Evolutionary conservation across 2,797 vertebrate genomes (phyloP).

Genomic region (Rachycentron canadum): DNA sequence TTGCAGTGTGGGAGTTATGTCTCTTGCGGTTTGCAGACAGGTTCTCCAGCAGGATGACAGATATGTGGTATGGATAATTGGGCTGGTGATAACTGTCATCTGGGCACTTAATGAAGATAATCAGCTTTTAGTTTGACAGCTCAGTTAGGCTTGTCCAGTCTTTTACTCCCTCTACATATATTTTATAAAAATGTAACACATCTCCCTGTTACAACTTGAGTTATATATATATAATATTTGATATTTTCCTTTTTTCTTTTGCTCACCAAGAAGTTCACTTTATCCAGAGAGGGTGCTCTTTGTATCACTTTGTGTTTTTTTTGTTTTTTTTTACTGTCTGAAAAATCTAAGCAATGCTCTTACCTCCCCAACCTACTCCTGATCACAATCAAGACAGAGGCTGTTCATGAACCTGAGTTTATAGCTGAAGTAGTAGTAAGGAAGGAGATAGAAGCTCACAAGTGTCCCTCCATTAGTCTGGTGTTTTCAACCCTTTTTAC

Average conservation of each 20-base stretch:
- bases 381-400: conserved; percentile 54
- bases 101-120: conserved; percentile 72
- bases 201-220: conserved; percentile 33
- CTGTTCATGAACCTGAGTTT: conserved; percentile 39
- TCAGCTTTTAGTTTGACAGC: conserved; percentile 70
- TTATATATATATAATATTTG: conserved; percentile 14
- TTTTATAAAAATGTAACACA: conserved; percentile 37
- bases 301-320: background rate
- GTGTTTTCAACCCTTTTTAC: conserved; percentile 27
- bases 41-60: conserved; percentile 59
- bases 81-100: conserved; percentile 70
- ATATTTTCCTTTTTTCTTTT: conserved; percentile 23
- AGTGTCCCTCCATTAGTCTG: conserved; percentile 43
- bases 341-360: conserved; percentile 10
- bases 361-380: background rate
- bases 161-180: conserved; percentile 28
- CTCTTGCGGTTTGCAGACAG: conserved; percentile 57
- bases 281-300: background rate
- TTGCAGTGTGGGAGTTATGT: conserved; percentile 45
- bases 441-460: conserved; percentile 18
- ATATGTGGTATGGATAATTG: conserved; percentile 71
- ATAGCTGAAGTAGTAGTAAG: conserved; percentile 37
- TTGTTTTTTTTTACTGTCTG: conserved; percentile 9
- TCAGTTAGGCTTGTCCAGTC: conserved; percentile 43
- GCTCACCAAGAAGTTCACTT: background rate